A percentile compares a stretch with the other conserved stretches of the same genome.
These are phyloP conservation scores for Amazona guildingii DNA, from an alignment of 2,113 vertebrate species.

Conservation along the genomic window DNA sequence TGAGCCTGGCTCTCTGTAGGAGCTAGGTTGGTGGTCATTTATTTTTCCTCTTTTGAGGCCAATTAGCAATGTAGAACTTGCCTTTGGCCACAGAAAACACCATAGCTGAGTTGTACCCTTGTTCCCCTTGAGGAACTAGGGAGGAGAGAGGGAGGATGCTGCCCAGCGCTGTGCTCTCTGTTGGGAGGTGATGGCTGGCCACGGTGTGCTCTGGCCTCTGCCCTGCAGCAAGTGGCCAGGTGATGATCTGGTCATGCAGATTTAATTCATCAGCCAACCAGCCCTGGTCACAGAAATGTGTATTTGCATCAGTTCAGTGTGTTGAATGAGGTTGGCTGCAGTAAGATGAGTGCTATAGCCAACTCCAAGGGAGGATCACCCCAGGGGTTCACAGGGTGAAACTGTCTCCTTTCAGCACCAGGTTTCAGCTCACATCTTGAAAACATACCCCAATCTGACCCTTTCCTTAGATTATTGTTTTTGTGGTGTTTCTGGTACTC, in stretches of 20 bases:
- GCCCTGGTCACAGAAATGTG: background rate
- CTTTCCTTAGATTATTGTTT: background rate
- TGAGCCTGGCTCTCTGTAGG: background rate
- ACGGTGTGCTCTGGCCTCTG: conserved; percentile 39
- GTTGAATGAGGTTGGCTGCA: background rate
- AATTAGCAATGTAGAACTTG: background rate
- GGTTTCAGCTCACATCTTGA: background rate
- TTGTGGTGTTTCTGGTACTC: background rate
- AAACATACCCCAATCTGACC: background rate
- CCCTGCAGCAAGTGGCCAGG: conserved; percentile 73
- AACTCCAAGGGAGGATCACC: background rate
- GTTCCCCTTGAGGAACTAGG: background rate
- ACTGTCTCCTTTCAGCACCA: background rate
- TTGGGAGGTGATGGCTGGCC: conserved; percentile 67
- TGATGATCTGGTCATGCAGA: background rate
- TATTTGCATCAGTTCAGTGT: background rate
- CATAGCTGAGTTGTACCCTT: background rate
- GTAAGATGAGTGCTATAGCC: background rate
- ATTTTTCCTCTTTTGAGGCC: background rate
- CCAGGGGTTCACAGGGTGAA: background rate
- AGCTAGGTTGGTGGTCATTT: background rate
- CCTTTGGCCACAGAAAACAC: background rate
- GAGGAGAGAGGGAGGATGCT: conserved; percentile 64
- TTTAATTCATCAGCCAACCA: background rate
- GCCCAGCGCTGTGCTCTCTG: conserved; percentile 74